Evolutionary conservation across 2,797 vertebrate genomes (phyloP).

Genomic region (Xenopus petersii): DNA sequence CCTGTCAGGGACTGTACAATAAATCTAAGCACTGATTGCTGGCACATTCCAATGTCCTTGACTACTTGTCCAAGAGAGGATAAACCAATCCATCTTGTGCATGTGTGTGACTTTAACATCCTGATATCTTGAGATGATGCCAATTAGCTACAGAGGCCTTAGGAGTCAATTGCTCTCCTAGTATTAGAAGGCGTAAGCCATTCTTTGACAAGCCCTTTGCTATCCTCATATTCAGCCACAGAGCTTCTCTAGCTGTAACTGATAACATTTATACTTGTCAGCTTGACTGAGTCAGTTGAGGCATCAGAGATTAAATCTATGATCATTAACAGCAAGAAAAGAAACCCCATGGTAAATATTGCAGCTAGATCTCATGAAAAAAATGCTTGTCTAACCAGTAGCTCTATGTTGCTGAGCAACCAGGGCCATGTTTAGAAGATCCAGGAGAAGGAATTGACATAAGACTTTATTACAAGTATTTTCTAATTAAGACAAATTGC

Average conservation of each 20-base stretch:
- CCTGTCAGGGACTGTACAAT: not conserved
- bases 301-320: conserved; percentile 8
- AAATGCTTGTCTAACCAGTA: not conserved
- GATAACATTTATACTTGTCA: conserved; percentile 8
- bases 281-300: not conserved
- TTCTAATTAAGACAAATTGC: too few species aligned
- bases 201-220: not conserved
- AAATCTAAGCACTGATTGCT: not conserved
- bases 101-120: conserved; percentile 11
- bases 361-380: not conserved
- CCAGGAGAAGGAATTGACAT: too few species aligned
- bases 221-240: not conserved
- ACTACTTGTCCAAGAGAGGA: conserved; percentile 1
- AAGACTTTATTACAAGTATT: too few species aligned
- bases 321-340: conserved; percentile 2
- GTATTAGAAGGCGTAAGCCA: conserved; percentile 5
- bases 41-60: conserved; percentile 8
- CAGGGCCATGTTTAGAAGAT: too few species aligned
- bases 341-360: conserved; percentile 2
- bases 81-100: not conserved
- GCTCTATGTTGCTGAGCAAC: too few species aligned
- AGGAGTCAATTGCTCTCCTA: conserved; percentile 17
- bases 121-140: conserved; percentile 6
- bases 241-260: not conserved
- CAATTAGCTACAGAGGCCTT: not conserved